A percentile compares a stretch with the other conserved stretches of the same genome.
Evolutionary conservation across 2,888 invertebrate species (phyloP).

Genomic region (Sycophila texana): DNA sequence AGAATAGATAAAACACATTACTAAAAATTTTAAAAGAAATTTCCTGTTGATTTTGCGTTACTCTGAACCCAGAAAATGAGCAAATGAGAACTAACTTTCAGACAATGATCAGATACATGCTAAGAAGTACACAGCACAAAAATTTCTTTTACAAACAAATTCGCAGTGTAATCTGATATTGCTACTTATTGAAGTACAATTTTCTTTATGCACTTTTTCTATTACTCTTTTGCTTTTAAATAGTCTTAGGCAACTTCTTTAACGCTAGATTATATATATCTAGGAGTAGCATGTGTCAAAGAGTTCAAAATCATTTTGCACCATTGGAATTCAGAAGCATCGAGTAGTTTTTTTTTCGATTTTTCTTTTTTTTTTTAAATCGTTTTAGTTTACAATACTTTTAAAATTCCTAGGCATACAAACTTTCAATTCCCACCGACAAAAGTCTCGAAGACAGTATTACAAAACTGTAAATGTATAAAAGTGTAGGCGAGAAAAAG

Average conservation of each 20-base stretch:
- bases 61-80: conserved; percentile 23
- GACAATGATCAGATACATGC: conserved; percentile 37
- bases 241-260: conserved; percentile 53
- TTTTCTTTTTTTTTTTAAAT: conserved; percentile 42
- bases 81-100: conserved; percentile 33
- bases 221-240: conserved; percentile 51
- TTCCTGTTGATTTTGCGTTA: conserved; percentile 26
- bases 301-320: conserved; percentile 61
- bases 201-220: conserved; percentile 34
- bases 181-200: conserved; percentile 48
- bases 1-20: conserved; percentile 46
- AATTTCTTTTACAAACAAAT: conserved; percentile 21
- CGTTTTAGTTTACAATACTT: conserved; percentile 37
- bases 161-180: conserved; percentile 45
- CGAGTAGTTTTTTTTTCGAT: conserved; percentile 25
- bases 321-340: conserved; percentile 48
- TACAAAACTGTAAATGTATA: conserved; percentile 70
- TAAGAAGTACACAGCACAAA: conserved; percentile 30
- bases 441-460: conserved; percentile 39
- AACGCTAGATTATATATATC: conserved; percentile 62
- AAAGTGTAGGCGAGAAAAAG: conserved; percentile 64
- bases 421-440: conserved; percentile 53
- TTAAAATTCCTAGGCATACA: conserved; percentile 51
- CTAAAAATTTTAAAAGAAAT: conserved; percentile 44
- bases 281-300: conserved; percentile 65